Conservation (phyloP, 2,113 vertebrate genomes). For the Onychostruthus taczanowskii region DNA sequence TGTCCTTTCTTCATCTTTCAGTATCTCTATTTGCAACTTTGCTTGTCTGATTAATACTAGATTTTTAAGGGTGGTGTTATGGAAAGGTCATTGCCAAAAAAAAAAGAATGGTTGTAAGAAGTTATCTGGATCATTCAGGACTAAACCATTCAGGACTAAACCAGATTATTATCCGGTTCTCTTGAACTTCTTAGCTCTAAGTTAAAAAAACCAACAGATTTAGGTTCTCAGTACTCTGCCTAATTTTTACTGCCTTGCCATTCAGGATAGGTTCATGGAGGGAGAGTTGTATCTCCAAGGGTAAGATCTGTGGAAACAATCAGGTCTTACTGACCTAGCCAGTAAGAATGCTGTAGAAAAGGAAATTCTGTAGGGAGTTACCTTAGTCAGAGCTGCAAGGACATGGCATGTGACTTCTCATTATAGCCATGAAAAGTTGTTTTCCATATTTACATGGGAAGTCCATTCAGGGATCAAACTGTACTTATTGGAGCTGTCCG, state of each 20-base stretch:
- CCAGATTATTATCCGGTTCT: neutral
- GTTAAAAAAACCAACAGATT: neutral
- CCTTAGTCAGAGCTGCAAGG: neutral
- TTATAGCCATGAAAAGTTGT: neutral
- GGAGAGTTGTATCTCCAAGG: neutral
- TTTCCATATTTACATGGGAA: neutral
- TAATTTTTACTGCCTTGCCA: neutral
- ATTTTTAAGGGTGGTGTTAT: neutral
- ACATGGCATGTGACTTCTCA: neutral
- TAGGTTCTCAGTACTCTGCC: neutral
- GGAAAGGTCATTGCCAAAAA: neutral
- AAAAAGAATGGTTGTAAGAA: neutral
- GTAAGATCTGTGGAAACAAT: neutral
- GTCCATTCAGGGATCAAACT: neutral
- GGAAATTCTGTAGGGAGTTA: neutral
- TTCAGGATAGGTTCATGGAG: neutral
- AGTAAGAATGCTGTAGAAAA: neutral
- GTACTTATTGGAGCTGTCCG: neutral
- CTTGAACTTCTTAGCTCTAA: neutral
- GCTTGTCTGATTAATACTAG: neutral
- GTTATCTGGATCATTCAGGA: neutral
- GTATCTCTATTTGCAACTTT: neutral
- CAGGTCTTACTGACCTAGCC: neutral
- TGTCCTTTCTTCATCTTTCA: neutral
- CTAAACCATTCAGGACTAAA: neutral